Evolutionary conservation across 1,140 invertebrate genomes (phyloP).

Genomic region (Holotrichia oblita): DNA sequence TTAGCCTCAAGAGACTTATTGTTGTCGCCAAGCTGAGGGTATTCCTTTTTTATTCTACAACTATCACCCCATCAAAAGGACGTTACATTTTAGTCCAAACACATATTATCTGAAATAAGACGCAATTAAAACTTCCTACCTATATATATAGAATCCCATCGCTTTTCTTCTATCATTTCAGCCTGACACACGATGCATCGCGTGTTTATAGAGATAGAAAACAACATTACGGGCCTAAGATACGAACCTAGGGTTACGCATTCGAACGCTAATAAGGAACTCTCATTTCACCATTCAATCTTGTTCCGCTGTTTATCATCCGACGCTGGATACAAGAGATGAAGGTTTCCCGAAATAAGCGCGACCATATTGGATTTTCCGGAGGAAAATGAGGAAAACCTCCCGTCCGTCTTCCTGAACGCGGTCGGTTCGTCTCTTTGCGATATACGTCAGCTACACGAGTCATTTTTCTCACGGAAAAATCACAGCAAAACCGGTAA

Average conservation of each 20-base stretch:
- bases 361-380: neutral
- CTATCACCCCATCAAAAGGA: too few relatives aligned
- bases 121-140: too few relatives aligned
- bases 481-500: constrained; percentile 14
- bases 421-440: neutral
- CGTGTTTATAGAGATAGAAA: too few relatives aligned
- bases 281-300: neutral
- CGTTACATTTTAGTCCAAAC: too few relatives aligned
- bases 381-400: neutral
- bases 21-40: too few relatives aligned
- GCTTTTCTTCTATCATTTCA: too few relatives aligned
- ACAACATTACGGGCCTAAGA: too few relatives aligned
- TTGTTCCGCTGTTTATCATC: neutral
- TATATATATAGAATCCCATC: too few relatives aligned
- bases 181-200: too few relatives aligned
- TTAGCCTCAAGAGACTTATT: too few relatives aligned
- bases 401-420: neutral
- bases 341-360: neutral
- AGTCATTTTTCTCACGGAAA: constrained; percentile 15
- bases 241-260: neutral
- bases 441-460: neutral
- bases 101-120: too few relatives aligned
- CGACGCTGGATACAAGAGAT: neutral
- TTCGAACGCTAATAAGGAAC: neutral
- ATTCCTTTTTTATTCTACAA: too few relatives aligned